Conservation (phyloP, 2,113 vertebrate species). For the Atractosteus spatula region DNA sequence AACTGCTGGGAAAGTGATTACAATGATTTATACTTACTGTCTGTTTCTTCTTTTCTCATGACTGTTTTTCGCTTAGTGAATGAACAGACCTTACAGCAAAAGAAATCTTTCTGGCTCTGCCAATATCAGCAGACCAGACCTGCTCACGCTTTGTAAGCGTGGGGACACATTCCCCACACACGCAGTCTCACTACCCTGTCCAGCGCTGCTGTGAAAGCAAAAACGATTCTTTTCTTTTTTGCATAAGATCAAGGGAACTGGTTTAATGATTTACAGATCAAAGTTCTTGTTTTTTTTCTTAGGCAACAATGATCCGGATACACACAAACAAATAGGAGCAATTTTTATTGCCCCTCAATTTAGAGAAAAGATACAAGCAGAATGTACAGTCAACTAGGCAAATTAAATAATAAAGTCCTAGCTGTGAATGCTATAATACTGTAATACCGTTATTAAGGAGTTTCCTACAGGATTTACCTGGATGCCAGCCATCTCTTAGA, state of each 20-base stretch:
- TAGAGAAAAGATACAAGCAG: neutral
- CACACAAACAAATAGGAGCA: neutral
- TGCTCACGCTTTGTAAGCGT: no score
- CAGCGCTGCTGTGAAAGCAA: no score
- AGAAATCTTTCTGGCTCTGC: no score
- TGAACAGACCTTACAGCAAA: no score
- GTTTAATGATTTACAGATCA: neutral
- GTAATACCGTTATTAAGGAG: no score
- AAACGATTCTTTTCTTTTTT: no score
- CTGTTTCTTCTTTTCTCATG: neutral
- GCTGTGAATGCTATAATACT: no score
- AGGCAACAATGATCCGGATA: neutral
- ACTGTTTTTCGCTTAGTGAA: neutral
- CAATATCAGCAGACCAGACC: neutral
- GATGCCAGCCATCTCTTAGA: neutral
- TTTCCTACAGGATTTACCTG: constrained; percentile 9
- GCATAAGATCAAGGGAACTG: no score
- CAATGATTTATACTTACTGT: neutral
- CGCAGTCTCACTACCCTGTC: no score
- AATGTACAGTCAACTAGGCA: no score
- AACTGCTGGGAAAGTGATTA: neutral
- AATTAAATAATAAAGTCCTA: no score
- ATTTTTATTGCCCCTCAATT: neutral
- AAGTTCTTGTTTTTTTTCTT: constrained; percentile 16
- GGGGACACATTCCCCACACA: no score